A percentile compares a stretch with the other conserved stretches of the same genome.
Conservation (phyloP, 2,888 invertebrate species). For the Synergus japonicus region DNA sequence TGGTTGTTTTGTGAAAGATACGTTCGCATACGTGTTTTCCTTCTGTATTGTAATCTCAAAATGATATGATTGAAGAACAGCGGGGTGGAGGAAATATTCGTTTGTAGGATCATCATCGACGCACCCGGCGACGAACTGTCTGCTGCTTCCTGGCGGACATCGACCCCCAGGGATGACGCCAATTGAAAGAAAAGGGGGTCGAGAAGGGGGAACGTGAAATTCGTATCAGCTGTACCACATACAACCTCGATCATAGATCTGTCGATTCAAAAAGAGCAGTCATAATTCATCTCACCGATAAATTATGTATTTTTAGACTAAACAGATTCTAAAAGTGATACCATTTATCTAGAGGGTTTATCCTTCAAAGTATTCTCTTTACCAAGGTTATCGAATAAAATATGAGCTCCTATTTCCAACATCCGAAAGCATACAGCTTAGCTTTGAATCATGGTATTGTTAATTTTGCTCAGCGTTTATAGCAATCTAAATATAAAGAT, state of each 20-base stretch:
- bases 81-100: constrained; percentile 35
- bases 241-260: neutral
- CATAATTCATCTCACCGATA: neutral
- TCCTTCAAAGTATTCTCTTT: neutral
- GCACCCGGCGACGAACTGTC: constrained; percentile 62
- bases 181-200: constrained; percentile 47
- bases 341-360: neutral
- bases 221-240: neutral
- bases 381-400: no score
- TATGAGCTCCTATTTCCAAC: neutral
- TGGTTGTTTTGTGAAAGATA: neutral
- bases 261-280: neutral
- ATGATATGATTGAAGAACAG: constrained; percentile 9
- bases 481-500: no score
- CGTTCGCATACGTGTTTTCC: neutral
- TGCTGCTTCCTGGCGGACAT: constrained; percentile 61
- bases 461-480: no score
- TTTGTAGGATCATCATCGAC: constrained; percentile 63
- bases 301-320: neutral
- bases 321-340: neutral
- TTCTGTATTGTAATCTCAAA: neutral
- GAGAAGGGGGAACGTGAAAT: neutral
- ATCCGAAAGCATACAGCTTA: no score
- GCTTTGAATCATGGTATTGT: no score
- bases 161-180: constrained; percentile 58